These are phyloP conservation scores for Junonia oenone DNA, from an alignment of 2,888 invertebrate species.

Conservation along the genomic window DNA sequence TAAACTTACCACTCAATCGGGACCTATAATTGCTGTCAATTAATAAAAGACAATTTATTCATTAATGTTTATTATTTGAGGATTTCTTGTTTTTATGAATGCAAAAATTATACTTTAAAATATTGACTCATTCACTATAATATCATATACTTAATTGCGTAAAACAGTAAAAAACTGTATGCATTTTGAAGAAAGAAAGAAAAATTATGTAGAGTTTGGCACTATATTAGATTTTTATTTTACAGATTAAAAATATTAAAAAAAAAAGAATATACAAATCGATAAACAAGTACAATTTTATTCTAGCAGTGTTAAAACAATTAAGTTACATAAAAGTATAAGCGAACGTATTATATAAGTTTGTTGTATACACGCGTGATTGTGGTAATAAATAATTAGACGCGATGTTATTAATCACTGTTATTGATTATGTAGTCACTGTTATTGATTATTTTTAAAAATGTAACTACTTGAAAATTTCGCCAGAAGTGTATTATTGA, in stretches of 20 bases:
- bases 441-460: background rate
- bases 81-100: too few species aligned
- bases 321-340: slow-evolving; percentile 12
- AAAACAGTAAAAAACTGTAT: too few species aligned
- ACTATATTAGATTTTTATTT: too few species aligned
- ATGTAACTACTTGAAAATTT: background rate
- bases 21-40: too few species aligned
- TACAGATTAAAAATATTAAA: background rate
- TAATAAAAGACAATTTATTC: too few species aligned
- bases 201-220: too few species aligned
- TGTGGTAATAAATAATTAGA: slow-evolving; percentile 3
- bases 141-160: too few species aligned
- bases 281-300: background rate
- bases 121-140: too few species aligned
- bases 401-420: background rate
- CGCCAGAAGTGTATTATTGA: background rate
- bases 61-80: too few species aligned
- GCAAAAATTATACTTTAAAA: too few species aligned
- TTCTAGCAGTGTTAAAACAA: background rate
- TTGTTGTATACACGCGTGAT: background rate
- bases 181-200: too few species aligned
- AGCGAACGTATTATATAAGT: slow-evolving; percentile 7
- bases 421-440: background rate
- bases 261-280: background rate
- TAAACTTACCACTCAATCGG: too few species aligned